Conservation (phyloP, 2,113 vertebrate species). For the Calypte anna region DNA sequence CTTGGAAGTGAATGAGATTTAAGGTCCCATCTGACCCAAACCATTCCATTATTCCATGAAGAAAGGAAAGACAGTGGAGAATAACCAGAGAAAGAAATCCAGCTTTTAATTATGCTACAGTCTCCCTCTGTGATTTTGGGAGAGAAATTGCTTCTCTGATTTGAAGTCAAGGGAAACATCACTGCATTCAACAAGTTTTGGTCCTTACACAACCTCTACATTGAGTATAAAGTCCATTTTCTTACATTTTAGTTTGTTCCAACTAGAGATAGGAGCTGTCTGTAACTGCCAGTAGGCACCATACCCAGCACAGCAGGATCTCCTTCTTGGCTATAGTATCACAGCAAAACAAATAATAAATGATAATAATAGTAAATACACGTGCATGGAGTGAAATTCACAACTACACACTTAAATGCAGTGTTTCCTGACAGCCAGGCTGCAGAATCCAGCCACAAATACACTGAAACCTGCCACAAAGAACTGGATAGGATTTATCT, state of each 20-base stretch:
- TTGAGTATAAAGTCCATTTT: fast-evolving
- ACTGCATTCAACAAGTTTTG: not conserved
- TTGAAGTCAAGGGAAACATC: not conserved
- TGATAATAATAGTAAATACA: not conserved
- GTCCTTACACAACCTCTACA: not conserved
- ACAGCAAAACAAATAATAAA: not conserved
- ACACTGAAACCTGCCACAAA: not conserved
- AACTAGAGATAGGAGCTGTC: not conserved
- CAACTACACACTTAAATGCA: not conserved
- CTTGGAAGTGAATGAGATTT: no score
- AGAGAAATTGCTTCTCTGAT: not conserved
- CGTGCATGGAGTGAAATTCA: not conserved
- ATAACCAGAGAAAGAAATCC: not conserved
- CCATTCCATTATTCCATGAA: not conserved
- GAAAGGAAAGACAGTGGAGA: not conserved
- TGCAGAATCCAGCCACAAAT: not conserved
- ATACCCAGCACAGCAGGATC: not conserved
- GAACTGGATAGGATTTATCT: not conserved
- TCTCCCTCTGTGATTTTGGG: not conserved
- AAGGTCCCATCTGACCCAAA: no score
- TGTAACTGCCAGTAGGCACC: not conserved
- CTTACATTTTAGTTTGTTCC: not conserved
- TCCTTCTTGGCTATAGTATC: not conserved
- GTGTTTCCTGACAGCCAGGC: not conserved
- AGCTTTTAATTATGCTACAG: not conserved